Percentiles rank a stretch among this genome's conserved stretches.
phyloP scores from a whole-genome alignment of 1,140 invertebrate genomes.

The Platorchestia sp. region DNA sequence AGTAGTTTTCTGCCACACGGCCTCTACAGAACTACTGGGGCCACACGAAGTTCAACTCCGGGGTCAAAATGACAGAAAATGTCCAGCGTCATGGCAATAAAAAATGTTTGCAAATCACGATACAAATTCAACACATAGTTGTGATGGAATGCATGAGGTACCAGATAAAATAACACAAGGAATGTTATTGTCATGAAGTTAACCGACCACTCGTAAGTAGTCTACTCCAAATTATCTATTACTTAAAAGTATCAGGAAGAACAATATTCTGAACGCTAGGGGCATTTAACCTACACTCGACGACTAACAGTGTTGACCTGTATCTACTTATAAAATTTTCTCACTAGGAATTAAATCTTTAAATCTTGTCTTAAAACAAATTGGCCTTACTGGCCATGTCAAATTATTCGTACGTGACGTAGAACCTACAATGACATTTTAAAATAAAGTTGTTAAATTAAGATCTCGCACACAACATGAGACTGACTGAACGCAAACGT shows the following conservation, averaged over 20 bases:
- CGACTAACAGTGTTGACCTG: neutral
- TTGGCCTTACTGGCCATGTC: neutral
- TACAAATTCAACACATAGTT: neutral
- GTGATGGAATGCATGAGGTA: neutral
- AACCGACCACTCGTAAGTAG: neutral
- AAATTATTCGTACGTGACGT: neutral
- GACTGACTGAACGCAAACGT: neutral
- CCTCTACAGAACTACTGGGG: neutral
- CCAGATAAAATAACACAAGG: neutral
- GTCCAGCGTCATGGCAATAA: neutral
- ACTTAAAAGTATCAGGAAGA: neutral
- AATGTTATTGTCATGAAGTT: neutral
- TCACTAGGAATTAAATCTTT: neutral
- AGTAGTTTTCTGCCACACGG: neutral
- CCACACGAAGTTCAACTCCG: neutral
- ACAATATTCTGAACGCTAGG: neutral
- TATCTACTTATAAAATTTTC: neutral
- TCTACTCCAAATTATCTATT: neutral
- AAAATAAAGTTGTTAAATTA: neutral
- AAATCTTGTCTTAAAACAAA: neutral
- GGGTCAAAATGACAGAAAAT: neutral
- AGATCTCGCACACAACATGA: neutral
- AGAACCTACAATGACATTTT: neutral
- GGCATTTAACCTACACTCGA: neutral
- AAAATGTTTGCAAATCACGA: neutral